Conservation (phyloP, 2,113 vertebrate species). For the Stercorarius parasiticus region DNA sequence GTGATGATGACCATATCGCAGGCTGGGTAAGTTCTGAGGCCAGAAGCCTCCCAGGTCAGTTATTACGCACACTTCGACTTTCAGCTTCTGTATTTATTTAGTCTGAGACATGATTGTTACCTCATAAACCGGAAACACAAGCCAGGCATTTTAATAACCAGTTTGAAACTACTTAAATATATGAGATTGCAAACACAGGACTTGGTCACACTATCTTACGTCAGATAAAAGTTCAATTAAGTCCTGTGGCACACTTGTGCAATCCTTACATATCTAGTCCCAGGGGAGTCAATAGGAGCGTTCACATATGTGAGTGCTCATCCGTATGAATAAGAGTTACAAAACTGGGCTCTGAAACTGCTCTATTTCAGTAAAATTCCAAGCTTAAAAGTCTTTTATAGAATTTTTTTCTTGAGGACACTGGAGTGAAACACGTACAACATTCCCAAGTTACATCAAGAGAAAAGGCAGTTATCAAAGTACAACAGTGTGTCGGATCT, state of each 20-base stretch:
- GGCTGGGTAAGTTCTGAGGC: neutral
- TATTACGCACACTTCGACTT: neutral
- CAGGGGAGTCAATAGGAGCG: neutral
- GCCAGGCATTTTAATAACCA: slow-evolving; percentile 48
- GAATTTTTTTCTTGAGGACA: neutral
- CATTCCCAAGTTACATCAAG: neutral
- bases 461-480: neutral
- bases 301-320: neutral
- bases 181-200: slow-evolving; percentile 7
- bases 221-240: slow-evolving; percentile 61
- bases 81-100: slow-evolving; percentile 42
- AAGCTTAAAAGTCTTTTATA: neutral
- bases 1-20: neutral
- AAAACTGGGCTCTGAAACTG: neutral
- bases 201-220: slow-evolving; percentile 42
- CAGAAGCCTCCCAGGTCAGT: slow-evolving; percentile 1
- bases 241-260: slow-evolving; percentile 16
- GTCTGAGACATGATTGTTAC: slow-evolving; percentile 10
- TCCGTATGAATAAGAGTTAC: neutral
- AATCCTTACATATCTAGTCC: neutral
- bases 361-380: neutral
- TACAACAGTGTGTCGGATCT: accelerated
- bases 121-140: slow-evolving; percentile 57
- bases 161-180: slow-evolving; percentile 22
- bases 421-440: neutral